Base-by-base conservation (phyloP, 2,888 invertebrate genomes). In the Stratiomys singularior region DNA sequence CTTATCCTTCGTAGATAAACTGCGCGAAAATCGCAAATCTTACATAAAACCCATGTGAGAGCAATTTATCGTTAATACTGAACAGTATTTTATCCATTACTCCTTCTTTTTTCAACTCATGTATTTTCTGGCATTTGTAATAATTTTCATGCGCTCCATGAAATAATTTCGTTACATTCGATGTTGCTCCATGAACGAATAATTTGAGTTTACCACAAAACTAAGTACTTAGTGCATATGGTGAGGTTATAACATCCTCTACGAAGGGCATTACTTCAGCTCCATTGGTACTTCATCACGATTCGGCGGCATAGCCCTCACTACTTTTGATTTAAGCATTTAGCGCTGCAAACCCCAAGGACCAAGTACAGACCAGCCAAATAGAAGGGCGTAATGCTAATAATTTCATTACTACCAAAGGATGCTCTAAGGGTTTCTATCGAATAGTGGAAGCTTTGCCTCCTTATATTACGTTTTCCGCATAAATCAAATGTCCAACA, bases 401-500 rank as follows among this genome's bases (percentile, higher is more conserved):
- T 69, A 69, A 47, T 69, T 69, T 47, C 47, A 69, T 47, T 69
- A 30, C 69, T 23, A n/a, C 25, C 23, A 13, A 7, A 69, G n/a
- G n/a, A 25, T 47, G 69, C 46, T 21, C 28, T 30, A 64, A 64
- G 23, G 27, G 28, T 28, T 30, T n/a, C 60, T 23, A 44, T 23
- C 21, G 9, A 67, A 37, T 47, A 71, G 47, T 23, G 1, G 71
- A 27, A 25, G n/a, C 44, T 21, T 46, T 15, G 56, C 56, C 18
- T 28, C 28, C 18, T 28, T 44, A 0, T 60, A 15, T 23, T 27
- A 11, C 3, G 27, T 58, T 18, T 21, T 9, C 37, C 4, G 71
- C 74, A 77, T 78, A 78, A 78, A 78, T 78, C 78, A 78, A 58
- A 46, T 37, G 15, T 64, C 74, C 72, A 77, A 77, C 77, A 63